Percentiles rank a stretch among this genome's conserved stretches.
These are phyloP conservation scores for Podarcis siculus DNA, from an alignment of 2,797 vertebrate genomes.

Conservation along the genomic window DNA sequence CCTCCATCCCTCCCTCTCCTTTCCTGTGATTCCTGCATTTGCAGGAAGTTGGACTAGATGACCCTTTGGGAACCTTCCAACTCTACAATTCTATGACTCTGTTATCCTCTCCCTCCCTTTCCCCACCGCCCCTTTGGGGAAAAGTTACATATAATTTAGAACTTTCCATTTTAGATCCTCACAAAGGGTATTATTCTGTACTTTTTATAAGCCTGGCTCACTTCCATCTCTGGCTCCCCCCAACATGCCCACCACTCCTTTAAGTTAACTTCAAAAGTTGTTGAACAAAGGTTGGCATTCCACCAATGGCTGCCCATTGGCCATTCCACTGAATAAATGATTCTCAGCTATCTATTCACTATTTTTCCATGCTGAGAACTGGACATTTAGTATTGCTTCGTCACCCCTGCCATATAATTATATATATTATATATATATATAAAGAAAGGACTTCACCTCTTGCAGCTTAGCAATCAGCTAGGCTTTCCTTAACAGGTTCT, in stretches of 20 bases:
- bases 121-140: neutral
- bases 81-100: too few species aligned
- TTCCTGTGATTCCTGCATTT: too few species aligned
- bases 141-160: conserved; percentile 29
- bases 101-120: neutral
- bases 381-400: conserved; percentile 56
- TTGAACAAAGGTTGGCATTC: conserved; percentile 18
- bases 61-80: too few species aligned
- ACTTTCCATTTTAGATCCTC: conserved; percentile 32
- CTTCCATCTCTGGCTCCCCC: conserved; percentile 31
- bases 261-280: conserved; percentile 23
- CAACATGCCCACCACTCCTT: conserved; percentile 36
- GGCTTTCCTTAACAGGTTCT: conserved; percentile 63
- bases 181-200: neutral
- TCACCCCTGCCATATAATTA: conserved; percentile 46
- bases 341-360: conserved; percentile 44
- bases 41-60: too few species aligned
- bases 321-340: conserved; percentile 20
- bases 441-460: conserved; percentile 49
- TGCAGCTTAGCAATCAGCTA: conserved; percentile 58
- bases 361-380: conserved; percentile 50
- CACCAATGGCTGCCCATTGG: neutral
- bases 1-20: neutral
- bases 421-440: conserved; percentile 48
- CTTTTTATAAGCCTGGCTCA: neutral